Conservation (phyloP, 2,113 vertebrate genomes). For the Carettochelys insculpta region DNA sequence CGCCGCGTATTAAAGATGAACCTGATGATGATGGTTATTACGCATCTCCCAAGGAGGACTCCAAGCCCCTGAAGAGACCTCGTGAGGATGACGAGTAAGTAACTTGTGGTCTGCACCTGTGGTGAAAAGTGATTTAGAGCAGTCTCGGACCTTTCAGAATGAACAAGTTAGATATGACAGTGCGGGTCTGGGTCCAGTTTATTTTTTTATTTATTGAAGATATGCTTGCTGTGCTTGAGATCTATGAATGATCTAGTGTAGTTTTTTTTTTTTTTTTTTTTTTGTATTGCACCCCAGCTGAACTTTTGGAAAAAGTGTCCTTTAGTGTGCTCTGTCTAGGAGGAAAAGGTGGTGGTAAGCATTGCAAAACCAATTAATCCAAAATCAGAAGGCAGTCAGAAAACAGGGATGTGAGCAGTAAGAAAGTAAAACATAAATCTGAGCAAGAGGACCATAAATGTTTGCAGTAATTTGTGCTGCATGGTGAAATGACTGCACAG, state of each 20-base stretch:
- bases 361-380: slow-evolving; percentile 24
- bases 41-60: slow-evolving; percentile 83
- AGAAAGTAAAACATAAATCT: not conserved
- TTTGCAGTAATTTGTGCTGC: slow-evolving; percentile 6
- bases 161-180: not conserved
- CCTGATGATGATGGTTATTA: slow-evolving; percentile 88
- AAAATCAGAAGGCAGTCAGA: not conserved
- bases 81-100: slow-evolving; percentile 90
- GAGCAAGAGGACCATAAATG: not conserved
- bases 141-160: not conserved
- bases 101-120: not conserved
- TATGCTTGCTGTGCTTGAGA: not conserved
- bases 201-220: not conserved
- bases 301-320: not conserved
- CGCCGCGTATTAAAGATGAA: slow-evolving; percentile 88
- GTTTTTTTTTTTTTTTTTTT: not conserved
- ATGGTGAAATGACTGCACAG: not conserved
- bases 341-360: slow-evolving; percentile 1
- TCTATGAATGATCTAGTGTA: not conserved
- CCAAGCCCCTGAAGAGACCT: slow-evolving; percentile 86
- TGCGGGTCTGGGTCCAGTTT: not conserved
- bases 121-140: not conserved
- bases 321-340: not conserved
- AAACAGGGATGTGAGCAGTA: not conserved
- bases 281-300: not conserved